These are phyloP conservation scores for Xenops minutus DNA, from an alignment of 2,797 vertebrate genomes.

Conservation along the genomic window DNA sequence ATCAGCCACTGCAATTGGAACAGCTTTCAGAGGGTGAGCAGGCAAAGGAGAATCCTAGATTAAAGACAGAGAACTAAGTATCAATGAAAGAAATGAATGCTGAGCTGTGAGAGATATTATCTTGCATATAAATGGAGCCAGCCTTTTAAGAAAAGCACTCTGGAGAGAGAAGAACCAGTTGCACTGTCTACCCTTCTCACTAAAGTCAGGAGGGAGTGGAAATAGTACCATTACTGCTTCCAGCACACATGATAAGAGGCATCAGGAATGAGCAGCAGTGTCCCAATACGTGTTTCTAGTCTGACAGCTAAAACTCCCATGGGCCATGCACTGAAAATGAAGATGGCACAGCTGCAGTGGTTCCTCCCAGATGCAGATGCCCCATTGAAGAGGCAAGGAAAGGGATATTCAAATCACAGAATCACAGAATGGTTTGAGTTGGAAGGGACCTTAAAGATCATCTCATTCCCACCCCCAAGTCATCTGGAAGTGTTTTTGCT, in stretches of 20 bases:
- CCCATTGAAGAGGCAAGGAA: neutral
- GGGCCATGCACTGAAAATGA: neutral
- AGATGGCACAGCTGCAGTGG: neutral
- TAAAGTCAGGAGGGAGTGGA: neutral
- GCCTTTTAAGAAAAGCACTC: neutral
- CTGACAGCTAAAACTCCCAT: neutral
- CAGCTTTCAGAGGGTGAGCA: conserved; percentile 85
- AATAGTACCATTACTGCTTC: neutral
- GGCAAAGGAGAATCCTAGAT: conserved; percentile 79
- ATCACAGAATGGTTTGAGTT: neutral
- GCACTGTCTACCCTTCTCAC: neutral
- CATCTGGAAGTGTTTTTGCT: neutral
- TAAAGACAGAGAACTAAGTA: neutral
- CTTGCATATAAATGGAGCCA: neutral
- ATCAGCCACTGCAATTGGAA: conserved; percentile 94
- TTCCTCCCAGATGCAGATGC: neutral
- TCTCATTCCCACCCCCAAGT: neutral
- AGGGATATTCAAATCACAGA: neutral
- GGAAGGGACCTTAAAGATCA: neutral
- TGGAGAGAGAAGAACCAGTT: neutral
- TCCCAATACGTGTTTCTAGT: neutral
- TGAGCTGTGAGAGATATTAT: neutral
- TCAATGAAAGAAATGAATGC: neutral
- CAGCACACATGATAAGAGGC: neutral
- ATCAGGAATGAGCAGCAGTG: neutral